phyloP scores from a whole-genome alignment of 2,797 vertebrate species.

The Ara ararauna region DNA sequence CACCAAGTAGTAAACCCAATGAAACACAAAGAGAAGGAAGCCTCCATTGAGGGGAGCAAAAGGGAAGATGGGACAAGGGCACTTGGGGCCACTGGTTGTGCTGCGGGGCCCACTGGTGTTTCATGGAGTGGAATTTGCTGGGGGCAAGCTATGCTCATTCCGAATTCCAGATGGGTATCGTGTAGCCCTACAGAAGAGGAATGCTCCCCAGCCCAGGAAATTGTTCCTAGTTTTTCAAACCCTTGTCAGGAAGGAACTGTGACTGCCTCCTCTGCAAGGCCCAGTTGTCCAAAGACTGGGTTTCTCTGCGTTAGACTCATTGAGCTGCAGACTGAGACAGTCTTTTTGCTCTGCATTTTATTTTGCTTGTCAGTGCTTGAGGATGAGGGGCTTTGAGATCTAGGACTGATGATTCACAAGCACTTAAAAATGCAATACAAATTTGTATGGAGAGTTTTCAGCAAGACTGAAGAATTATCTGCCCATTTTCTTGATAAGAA shows the following conservation, averaged over 20 bases:
- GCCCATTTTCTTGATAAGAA: background rate
- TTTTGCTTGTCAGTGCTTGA: background rate
- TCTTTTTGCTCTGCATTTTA: background rate
- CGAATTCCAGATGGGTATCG: background rate
- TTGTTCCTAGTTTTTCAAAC: background rate
- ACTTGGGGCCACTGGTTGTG: background rate
- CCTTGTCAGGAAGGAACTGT: background rate
- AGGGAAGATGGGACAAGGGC: background rate
- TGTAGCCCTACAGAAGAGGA: background rate
- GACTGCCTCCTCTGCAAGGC: background rate
- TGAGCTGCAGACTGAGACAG: background rate
- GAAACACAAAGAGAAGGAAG: background rate
- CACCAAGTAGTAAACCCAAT: background rate
- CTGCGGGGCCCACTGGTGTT: background rate
- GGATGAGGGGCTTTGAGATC: background rate
- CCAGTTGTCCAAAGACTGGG: background rate
- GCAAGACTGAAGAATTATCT: background rate
- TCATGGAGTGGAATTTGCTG: background rate
- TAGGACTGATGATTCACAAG: background rate
- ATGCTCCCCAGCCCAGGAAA: background rate
- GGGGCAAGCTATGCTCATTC: background rate
- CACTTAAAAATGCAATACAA: background rate
- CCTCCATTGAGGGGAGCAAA: background rate
- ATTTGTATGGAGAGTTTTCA: background rate
- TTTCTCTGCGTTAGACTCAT: background rate